Conservation (phyloP, 2,888 invertebrate genomes). For the Melolontha melolontha region DNA sequence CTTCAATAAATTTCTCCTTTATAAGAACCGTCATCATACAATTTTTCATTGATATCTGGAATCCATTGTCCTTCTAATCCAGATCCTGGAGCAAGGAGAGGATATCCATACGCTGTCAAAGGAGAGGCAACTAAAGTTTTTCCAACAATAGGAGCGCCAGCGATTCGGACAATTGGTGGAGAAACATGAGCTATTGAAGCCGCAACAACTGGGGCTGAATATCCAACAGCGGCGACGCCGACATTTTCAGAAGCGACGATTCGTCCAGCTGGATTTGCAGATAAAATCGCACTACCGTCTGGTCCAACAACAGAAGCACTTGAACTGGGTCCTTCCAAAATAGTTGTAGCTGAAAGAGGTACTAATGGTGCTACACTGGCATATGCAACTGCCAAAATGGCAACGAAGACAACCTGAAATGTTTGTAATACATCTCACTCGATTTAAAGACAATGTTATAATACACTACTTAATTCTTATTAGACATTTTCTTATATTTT, state of each 20-base stretch:
- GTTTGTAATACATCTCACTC: too few relatives aligned
- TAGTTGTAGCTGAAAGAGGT: slow-evolving; percentile 42
- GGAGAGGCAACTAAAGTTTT: slow-evolving; percentile 44
- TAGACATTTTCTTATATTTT: too few relatives aligned
- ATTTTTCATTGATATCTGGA: slow-evolving; percentile 54
- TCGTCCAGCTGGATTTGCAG: slow-evolving; percentile 45
- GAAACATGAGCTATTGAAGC: slow-evolving; percentile 35
- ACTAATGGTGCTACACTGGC: slow-evolving; percentile 42
- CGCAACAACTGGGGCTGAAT: slow-evolving; percentile 41
- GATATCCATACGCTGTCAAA: slow-evolving; percentile 48
- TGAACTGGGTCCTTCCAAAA: slow-evolving; percentile 47
- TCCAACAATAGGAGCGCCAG: slow-evolving; percentile 39
- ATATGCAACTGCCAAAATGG: slow-evolving; percentile 44
- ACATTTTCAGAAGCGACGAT: slow-evolving; percentile 41
- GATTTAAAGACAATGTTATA: too few relatives aligned
- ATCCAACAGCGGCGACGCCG: slow-evolving; percentile 36
- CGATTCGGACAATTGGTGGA: slow-evolving; percentile 35
- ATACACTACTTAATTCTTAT: too few relatives aligned
- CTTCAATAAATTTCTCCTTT: slow-evolving; percentile 52
- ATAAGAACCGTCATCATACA: slow-evolving; percentile 59
- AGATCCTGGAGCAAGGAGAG: slow-evolving; percentile 50
- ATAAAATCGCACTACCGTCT: slow-evolving; percentile 46
- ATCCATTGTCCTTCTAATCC: slow-evolving; percentile 55
- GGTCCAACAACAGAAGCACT: slow-evolving; percentile 45
- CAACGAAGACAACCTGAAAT: slow-evolving; percentile 37